These are phyloP conservation scores for Hydropsyche tenuis DNA, from an alignment of 1,140 invertebrate species.

Conservation along the genomic window DNA sequence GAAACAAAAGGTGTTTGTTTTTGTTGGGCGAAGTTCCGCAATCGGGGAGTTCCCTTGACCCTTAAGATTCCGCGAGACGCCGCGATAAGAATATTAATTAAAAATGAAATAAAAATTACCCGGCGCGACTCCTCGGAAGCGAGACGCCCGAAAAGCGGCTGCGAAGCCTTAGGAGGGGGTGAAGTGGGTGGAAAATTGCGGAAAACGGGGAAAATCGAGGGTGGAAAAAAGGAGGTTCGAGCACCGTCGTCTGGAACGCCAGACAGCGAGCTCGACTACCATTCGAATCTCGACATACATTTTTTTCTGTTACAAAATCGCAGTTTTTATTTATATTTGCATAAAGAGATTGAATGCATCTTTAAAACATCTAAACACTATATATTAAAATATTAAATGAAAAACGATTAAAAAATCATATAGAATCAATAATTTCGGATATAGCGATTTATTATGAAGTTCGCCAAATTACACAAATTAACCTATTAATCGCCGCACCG, in stretches of 20 bases:
- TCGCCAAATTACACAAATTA: too few relatives aligned
- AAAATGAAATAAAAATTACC: constrained; percentile 41
- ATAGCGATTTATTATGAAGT: too few relatives aligned
- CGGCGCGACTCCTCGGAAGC: constrained; percentile 19
- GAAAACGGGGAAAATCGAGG: not conserved
- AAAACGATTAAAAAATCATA: too few relatives aligned
- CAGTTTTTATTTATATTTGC: too few relatives aligned
- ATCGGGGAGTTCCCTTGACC: constrained; percentile 2
- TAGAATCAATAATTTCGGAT: too few relatives aligned
- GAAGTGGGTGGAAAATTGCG: not conserved
- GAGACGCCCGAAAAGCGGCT: not conserved
- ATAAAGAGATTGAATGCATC: too few relatives aligned
- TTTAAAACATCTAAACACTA: too few relatives aligned
- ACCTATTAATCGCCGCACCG: too few relatives aligned
- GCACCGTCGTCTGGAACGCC: not conserved
- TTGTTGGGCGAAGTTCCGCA: not conserved
- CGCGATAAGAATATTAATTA: constrained; percentile 46
- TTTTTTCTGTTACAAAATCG: not conserved
- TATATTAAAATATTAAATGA: too few relatives aligned
- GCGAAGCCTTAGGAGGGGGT: not conserved
- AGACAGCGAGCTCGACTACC: not conserved
- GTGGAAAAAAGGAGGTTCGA: not conserved
- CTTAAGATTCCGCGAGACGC: constrained; percentile 12
- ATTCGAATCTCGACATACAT: constrained; percentile 9
- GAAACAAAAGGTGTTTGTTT: constrained; percentile 21